Base-by-base conservation (phyloP, 2,797 vertebrate genomes). In the Anas bernieri region DNA sequence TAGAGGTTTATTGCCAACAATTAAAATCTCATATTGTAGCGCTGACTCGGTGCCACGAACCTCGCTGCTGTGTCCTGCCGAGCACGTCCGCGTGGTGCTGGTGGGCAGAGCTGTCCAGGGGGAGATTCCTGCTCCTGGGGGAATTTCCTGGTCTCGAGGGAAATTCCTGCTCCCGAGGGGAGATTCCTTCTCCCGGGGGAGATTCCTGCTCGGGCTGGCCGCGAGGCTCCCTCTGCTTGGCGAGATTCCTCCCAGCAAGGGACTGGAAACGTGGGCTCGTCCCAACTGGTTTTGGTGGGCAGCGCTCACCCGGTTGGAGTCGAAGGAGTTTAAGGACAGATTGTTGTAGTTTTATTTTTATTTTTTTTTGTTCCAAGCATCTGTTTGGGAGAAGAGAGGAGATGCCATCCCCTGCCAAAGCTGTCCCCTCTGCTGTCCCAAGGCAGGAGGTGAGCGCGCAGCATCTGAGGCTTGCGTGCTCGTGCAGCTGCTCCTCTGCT, bases 1-100 rank as follows among this genome's bases (percentile, higher is more conserved):
- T 76, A 15, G 25, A 48, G 88, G 92, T 89, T 94, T 87, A 56
- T 80, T 83, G 79, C 72, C 41, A 37, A 59, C 78, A 63, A 62
- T 89, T 85, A 59, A 89, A 91, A 66, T 35, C 78, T 85, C 91
- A 9, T 64, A 1, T 62, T 2, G 52, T 45, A 12, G 67, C 7
- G 66, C 88, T 78, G 92, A 67, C 55, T 78, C 3, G 7, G 6
- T 55, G 90, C 84, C 50, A 31, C 59, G 30, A 12, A 62, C 62
- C 84, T 43, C 78, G 70, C 28, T 20, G 54, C 88, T 0, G 6
- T 3, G 78, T 79, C 48, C 83, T 50, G 88, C 84, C 52, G 66
- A 8, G 79, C 26, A 1, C 4, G 1, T 4, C 3, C 4, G 37
- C 59, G 39, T 7, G 63, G 16, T 22, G 80, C 17, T 12, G 55